Evolutionary conservation across 2,797 vertebrate species (phyloP).

Genomic region (Catharus ustulatus): DNA sequence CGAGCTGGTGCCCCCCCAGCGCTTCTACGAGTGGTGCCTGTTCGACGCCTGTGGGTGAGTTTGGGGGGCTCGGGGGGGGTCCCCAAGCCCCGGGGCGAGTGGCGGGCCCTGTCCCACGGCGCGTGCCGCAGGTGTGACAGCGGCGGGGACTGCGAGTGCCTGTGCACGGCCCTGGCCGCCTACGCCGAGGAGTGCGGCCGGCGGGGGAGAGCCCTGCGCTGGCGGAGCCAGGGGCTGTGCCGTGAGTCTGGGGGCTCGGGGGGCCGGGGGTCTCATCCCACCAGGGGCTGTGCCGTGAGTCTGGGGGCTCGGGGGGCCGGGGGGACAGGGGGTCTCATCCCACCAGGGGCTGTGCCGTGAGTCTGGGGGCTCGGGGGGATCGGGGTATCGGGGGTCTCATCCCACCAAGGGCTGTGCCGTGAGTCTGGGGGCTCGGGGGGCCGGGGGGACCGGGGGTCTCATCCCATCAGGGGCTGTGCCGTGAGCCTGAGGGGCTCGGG

Average conservation of each 20-base stretch:
- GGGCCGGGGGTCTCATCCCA: neutral
- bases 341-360: too few species aligned
- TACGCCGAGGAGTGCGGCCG: constrained; percentile 87
- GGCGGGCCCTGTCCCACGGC: neutral
- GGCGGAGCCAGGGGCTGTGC: constrained; percentile 92
- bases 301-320: too few species aligned
- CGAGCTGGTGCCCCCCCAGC: constrained; percentile 73
- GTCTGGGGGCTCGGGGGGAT: too few species aligned
- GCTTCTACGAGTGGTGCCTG: constrained; percentile 90
- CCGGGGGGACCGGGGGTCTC: too few species aligned
- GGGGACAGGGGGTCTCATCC: too few species aligned
- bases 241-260: constrained; percentile 76
- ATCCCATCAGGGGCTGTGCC: too few species aligned
- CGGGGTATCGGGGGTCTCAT: too few species aligned
- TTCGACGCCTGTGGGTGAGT: constrained; percentile 90
- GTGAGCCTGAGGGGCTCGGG: too few species aligned
- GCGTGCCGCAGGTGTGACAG: constrained; percentile 83
- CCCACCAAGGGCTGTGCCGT: too few species aligned
- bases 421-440: too few species aligned
- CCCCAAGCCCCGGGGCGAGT: accelerated
- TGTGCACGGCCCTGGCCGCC: constrained; percentile 88
- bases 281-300: too few species aligned
- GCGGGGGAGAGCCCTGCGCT: constrained; percentile 81
- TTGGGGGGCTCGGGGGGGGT: neutral
- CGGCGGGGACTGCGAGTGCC: constrained; percentile 91